A percentile compares a stretch with the other conserved stretches of the same genome.
phyloP scores from a whole-genome alignment of 2,113 vertebrate genomes.

The Callocephalon fimbriatum region DNA sequence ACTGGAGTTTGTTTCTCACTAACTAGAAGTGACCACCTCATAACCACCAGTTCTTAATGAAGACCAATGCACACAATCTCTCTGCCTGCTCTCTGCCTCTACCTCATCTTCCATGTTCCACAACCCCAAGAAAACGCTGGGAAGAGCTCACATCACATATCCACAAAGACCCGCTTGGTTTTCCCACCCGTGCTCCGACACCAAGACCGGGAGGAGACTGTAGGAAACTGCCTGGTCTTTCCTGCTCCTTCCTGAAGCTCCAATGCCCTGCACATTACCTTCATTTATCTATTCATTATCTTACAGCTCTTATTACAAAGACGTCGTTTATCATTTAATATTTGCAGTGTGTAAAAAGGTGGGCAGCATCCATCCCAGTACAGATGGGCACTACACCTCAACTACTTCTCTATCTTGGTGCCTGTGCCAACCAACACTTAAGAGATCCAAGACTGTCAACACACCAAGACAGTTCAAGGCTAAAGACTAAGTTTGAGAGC shows the following conservation, averaged over 20 bases:
- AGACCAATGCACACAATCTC: accelerated
- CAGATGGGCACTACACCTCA: neutral
- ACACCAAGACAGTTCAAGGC: neutral
- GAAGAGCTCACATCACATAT: neutral
- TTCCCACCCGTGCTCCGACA: neutral
- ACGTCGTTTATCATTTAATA: neutral
- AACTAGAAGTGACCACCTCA: too few relatives aligned
- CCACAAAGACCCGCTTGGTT: accelerated
- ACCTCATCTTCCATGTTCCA: accelerated
- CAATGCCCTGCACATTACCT: neutral
- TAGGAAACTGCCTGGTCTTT: neutral
- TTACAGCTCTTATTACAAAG: neutral
- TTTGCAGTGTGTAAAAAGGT: neutral
- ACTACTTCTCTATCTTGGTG: too few relatives aligned
- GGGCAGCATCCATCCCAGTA: too few relatives aligned
- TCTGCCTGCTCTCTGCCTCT: neutral
- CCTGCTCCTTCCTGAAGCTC: neutral
- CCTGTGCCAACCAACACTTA: neutral
- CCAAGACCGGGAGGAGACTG: neutral
- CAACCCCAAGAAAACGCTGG: neutral
- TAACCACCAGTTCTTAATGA: accelerated
- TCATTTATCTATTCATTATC: too few relatives aligned
- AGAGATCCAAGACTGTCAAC: neutral
- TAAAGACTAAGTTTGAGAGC: neutral
- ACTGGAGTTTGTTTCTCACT: neutral